Evolutionary conservation across 2,888 invertebrate genomes (phyloP).

Genomic region (Andrena praecox): DNA sequence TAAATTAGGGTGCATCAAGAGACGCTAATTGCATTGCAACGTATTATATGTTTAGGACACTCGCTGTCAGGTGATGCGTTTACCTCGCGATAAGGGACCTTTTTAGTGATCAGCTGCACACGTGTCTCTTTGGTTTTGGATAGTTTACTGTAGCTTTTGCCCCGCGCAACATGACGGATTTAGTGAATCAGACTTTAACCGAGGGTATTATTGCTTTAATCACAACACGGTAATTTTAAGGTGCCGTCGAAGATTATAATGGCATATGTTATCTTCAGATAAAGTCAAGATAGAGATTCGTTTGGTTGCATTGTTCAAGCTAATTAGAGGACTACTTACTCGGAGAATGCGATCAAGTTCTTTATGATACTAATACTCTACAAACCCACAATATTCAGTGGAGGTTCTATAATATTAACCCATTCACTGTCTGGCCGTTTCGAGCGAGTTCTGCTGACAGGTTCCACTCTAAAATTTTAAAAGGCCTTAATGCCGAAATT

Average conservation of each 20-base stretch:
- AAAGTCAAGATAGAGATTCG: background rate
- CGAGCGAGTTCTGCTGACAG: no score
- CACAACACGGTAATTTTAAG: background rate
- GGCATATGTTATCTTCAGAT: background rate
- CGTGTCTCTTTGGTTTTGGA: background rate
- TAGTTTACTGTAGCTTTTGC: background rate
- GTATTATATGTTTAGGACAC: slow-evolving; percentile 18
- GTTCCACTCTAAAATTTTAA: no score
- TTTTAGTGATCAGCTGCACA: background rate
- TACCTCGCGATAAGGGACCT: background rate
- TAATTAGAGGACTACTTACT: background rate
- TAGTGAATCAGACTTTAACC: no score
- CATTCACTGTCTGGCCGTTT: no score
- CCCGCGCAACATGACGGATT: no score
- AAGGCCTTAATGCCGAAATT: no score
- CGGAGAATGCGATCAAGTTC: background rate
- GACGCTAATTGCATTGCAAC: background rate
- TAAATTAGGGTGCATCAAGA: slow-evolving; percentile 5
- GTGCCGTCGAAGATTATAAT: background rate
- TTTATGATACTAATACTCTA: background rate
- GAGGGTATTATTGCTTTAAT: background rate
- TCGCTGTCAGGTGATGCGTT: background rate
- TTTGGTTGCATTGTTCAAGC: background rate
- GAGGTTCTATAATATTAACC: no score
- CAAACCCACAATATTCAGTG: no score